Percentiles rank a stretch among this genome's conserved stretches.
These are phyloP conservation scores for Liopterus haemorrhoidalis DNA, from an alignment of 2,888 invertebrate species.

Conservation along the genomic window DNA sequence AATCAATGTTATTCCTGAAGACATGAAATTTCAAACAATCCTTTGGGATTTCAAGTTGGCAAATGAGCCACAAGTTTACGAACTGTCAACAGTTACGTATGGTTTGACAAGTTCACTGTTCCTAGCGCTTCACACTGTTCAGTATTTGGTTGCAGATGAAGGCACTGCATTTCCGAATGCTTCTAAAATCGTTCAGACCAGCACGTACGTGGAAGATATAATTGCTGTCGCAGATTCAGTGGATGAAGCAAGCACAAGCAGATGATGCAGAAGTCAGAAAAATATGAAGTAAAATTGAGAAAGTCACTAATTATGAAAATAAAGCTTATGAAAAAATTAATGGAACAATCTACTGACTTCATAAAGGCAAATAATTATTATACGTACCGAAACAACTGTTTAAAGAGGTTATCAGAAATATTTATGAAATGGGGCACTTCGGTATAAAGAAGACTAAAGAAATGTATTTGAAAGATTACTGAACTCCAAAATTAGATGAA, in stretches of 20 bases:
- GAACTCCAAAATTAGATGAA: too few species aligned
- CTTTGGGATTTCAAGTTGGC: constrained; percentile 5
- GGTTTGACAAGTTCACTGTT: constrained; percentile 8
- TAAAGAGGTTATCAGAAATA: too few species aligned
- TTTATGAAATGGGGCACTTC: too few species aligned
- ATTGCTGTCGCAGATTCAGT: not conserved
- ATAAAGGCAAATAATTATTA: too few species aligned
- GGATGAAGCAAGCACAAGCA: not conserved
- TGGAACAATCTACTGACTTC: too few species aligned
- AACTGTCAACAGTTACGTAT: constrained; percentile 8
- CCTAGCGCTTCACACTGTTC: constrained; percentile 7
- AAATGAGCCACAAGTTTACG: constrained; percentile 5
- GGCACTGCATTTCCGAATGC: constrained; percentile 3
- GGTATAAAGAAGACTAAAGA: too few species aligned
- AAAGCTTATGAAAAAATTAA: too few species aligned
- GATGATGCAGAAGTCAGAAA: too few species aligned
- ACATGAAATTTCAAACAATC: constrained; percentile 8
- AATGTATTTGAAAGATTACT: too few species aligned
- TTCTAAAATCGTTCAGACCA: not conserved
- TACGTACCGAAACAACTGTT: too few species aligned
- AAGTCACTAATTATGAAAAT: too few species aligned
- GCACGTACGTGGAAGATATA: constrained; percentile 7
- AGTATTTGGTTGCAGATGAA: constrained; percentile 6
- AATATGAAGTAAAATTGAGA: too few species aligned
- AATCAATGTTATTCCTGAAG: constrained; percentile 9